Evolutionary conservation across 2,113 vertebrate species (phyloP).

Genomic region (Crotalus helleri): DNA sequence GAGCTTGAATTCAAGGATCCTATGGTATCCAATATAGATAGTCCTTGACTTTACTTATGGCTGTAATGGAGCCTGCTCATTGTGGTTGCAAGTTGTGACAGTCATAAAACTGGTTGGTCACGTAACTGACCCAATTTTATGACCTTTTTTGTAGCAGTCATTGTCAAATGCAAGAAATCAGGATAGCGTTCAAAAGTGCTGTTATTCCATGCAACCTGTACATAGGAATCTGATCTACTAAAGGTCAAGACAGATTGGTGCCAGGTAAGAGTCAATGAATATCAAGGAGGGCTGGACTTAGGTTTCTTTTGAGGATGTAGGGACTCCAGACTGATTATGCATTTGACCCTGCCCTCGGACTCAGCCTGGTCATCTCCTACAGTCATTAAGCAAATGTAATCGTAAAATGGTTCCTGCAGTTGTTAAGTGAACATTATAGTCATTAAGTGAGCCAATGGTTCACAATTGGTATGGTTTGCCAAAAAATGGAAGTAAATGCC

Average conservation of each 20-base stretch:
- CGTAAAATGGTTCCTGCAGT: neutral
- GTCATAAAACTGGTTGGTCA: neutral
- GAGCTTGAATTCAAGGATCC: neutral
- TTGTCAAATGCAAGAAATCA: neutral
- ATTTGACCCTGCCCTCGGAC: neutral
- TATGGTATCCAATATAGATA: neutral
- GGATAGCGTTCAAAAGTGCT: neutral
- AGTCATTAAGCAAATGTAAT: neutral
- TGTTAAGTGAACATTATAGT: neutral
- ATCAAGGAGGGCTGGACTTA: neutral
- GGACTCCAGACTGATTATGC: neutral
- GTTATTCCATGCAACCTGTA: neutral
- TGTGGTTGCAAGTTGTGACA: neutral
- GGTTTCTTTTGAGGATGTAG: neutral
- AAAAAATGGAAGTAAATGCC: neutral
- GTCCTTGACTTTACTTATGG: neutral
- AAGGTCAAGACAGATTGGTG: neutral
- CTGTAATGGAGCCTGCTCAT: neutral
- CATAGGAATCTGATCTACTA: neutral
- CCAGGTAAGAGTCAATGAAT: neutral
- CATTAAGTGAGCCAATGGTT: neutral
- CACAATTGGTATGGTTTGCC: neutral
- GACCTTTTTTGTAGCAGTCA: neutral
- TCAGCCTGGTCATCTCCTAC: neutral
- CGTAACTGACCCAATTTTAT: neutral